A percentile compares a stretch with the other conserved stretches of the same genome.
These are phyloP conservation scores for Trilocha varians DNA, from an alignment of 2,888 invertebrate species.

Conservation along the genomic window DNA sequence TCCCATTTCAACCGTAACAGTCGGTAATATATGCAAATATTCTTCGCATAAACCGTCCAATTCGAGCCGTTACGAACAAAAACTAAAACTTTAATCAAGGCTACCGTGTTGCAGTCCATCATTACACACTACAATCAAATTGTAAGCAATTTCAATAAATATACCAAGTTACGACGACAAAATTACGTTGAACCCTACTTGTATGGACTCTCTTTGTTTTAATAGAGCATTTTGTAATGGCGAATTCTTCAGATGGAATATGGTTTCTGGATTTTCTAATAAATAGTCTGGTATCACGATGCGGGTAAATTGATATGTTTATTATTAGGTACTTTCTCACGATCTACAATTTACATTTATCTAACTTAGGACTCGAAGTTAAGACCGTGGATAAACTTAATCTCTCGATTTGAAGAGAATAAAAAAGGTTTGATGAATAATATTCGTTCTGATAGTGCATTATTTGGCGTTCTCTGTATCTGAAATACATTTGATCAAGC, in stretches of 20 bases:
- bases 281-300: conserved; percentile 68
- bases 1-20: neutral
- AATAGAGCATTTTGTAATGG: neutral
- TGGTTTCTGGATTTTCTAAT: conserved; percentile 61
- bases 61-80: conserved; percentile 53
- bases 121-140: conserved; percentile 66
- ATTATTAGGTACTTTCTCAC: conserved; percentile 65
- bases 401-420: too few relatives aligned
- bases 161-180: conserved; percentile 15
- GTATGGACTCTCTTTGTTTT: neutral
- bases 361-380: neutral
- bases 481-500: too few relatives aligned
- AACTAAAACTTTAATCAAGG: conserved; percentile 45
- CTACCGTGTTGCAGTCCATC: conserved; percentile 56
- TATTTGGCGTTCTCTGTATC: too few relatives aligned
- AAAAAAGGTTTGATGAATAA: too few relatives aligned
- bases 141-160: conserved; percentile 72
- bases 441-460: too few relatives aligned
- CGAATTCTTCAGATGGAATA: conserved; percentile 13
- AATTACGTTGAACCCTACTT: conserved; percentile 6
- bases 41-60: conserved; percentile 51
- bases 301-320: conserved; percentile 70
- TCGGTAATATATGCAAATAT: conserved; percentile 20
- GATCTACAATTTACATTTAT: conserved; percentile 24
- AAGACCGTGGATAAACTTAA: neutral